Evolutionary conservation across 1,140 invertebrate genomes (phyloP).

Genomic region (Belonocnema kinseyi): DNA sequence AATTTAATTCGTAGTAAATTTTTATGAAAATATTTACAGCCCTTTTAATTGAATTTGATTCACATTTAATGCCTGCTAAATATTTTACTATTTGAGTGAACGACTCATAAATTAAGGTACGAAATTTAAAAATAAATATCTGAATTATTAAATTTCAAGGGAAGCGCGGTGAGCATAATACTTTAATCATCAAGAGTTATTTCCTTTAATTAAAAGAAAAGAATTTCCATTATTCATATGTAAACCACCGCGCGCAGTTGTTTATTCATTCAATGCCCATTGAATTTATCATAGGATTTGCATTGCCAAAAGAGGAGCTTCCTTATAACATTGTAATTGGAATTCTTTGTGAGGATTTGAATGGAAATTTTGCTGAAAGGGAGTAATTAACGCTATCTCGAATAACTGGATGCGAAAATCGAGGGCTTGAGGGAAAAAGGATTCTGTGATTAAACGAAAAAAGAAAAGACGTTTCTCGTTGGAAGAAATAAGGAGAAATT

Average conservation of each 20-base stretch:
- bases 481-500: constrained; percentile 42
- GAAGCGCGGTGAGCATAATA: not conserved
- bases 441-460: not conserved
- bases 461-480: not conserved
- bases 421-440: not conserved
- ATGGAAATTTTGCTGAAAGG: constrained; percentile 18
- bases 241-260: not conserved
- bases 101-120: too few species aligned
- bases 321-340: not conserved
- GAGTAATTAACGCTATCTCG: constrained; percentile 18
- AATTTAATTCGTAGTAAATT: too few species aligned
- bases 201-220: constrained; percentile 10
- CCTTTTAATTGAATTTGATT: too few species aligned
- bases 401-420: constrained; percentile 18
- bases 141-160: not conserved
- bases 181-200: not conserved
- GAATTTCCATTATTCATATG: constrained; percentile 1
- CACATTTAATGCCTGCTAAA: too few species aligned
- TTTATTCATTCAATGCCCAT: too few species aligned
- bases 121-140: not conserved
- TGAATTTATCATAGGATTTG: constrained; percentile 17
- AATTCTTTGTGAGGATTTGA: constrained; percentile 20
- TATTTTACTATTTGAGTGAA: too few species aligned
- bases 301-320: constrained; percentile 11
- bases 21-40: too few species aligned